Percentiles rank a stretch among this genome's conserved stretches.
Evolutionary conservation across 2,888 invertebrate genomes (phyloP).

Genomic region (Entomobrya proxima): DNA sequence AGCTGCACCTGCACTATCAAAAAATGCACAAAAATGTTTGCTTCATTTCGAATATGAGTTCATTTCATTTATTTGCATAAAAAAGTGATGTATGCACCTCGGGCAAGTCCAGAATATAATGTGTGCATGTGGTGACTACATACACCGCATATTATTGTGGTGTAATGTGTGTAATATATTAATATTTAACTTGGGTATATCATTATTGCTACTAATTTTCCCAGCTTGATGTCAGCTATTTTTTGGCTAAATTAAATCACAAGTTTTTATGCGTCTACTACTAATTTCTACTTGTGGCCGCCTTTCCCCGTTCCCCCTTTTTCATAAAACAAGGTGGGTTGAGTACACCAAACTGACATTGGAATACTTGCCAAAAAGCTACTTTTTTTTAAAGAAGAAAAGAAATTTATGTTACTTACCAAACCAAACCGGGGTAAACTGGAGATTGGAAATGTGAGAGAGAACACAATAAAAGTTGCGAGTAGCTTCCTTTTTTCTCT

Average conservation of each 20-base stretch:
- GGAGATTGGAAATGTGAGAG: no score
- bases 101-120: slow-evolving; percentile 19
- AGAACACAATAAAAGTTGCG: no score
- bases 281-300: not conserved
- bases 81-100: not conserved
- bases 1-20: slow-evolving; percentile 40
- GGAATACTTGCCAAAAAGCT: slow-evolving; percentile 23
- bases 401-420: slow-evolving; percentile 17
- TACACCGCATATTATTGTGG: no score
- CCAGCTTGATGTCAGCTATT: slow-evolving; percentile 8
- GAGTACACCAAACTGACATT: slow-evolving; percentile 21
- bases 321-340: not conserved
- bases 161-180: no score
- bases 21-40: slow-evolving; percentile 29
- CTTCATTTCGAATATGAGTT: not conserved
- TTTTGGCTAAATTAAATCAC: slow-evolving; percentile 40
- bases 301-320: not conserved
- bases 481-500: no score
- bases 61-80: slow-evolving; percentile 35
- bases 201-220: slow-evolving; percentile 32
- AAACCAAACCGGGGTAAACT: not conserved
- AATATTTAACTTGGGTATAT: not conserved
- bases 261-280: no score
- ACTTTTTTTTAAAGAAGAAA: not conserved
- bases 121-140: no score